Percentiles rank a stretch among this genome's conserved stretches.
Conservation (phyloP, 2,113 vertebrate species). For the Melanotaenia duboulayi region DNA sequence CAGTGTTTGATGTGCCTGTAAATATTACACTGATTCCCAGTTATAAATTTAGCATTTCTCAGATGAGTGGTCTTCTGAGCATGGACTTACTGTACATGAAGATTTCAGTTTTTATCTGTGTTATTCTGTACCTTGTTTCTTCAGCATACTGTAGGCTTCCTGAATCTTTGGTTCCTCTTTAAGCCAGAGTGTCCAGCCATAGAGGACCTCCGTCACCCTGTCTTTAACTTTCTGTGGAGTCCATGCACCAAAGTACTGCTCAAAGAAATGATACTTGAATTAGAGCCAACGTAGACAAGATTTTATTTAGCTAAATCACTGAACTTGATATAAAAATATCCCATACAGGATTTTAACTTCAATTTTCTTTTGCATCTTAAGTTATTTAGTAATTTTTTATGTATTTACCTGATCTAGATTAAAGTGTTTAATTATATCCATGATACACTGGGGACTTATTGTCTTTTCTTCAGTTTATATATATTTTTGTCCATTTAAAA, state of each 20-base stretch:
- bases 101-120: neutral
- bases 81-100: neutral
- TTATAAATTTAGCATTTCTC: neutral
- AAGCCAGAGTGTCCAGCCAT: slow-evolving; percentile 93
- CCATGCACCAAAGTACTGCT: slow-evolving; percentile 89
- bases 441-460: too few relatives aligned
- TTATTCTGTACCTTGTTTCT: slow-evolving; percentile 89
- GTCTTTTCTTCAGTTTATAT: too few relatives aligned
- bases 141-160: slow-evolving; percentile 92
- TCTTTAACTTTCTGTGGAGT: slow-evolving; percentile 88
- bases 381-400: too few relatives aligned
- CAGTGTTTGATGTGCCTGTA: neutral
- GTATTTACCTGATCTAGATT: too few relatives aligned
- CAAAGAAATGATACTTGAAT: slow-evolving; percentile 5
- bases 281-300: neutral
- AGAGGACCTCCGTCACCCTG: slow-evolving; percentile 87
- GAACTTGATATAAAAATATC: neutral
- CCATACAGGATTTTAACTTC: too few relatives aligned
- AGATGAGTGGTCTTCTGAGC: neutral
- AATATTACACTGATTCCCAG: neutral
- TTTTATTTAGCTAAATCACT: neutral
- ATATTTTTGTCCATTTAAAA: too few relatives aligned
- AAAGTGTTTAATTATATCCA: too few relatives aligned
- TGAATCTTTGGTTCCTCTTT: slow-evolving; percentile 91
- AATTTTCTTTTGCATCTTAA: too few relatives aligned